Evolutionary conservation across 2,888 invertebrate genomes (phyloP).

Genomic region (Acronicta leporina): DNA sequence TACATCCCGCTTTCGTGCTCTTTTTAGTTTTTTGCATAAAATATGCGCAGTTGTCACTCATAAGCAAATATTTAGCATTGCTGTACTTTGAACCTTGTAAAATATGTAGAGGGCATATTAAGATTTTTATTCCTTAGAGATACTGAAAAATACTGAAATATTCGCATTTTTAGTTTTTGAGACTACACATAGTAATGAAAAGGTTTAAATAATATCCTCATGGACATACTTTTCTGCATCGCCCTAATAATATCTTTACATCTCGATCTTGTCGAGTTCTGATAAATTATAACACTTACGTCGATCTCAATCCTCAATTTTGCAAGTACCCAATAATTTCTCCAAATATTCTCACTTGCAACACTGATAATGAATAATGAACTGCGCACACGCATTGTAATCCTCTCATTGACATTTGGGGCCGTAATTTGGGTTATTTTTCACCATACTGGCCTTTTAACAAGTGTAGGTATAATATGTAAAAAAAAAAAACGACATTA

Average conservation of each 20-base stretch:
- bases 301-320: constrained; percentile 15
- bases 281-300: constrained; percentile 22
- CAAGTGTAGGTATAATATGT: constrained; percentile 23
- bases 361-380: constrained; percentile 53
- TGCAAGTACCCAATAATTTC: constrained; percentile 26
- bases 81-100: constrained; percentile 1
- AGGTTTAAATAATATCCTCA: neutral
- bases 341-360: constrained; percentile 31
- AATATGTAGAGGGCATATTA: too few species aligned
- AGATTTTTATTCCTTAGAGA: neutral
- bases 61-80: constrained; percentile 11
- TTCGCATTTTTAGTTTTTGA: neutral
- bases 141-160: neutral
- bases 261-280: constrained; percentile 1
- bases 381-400: constrained; percentile 53
- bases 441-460: constrained; percentile 50
- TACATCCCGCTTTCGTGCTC: constrained; percentile 5
- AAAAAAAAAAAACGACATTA: constrained; percentile 49
- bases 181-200: too few species aligned
- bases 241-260: neutral
- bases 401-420: constrained; percentile 61
- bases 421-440: constrained; percentile 54
- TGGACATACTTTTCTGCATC: neutral
- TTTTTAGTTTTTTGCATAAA: constrained; percentile 10
- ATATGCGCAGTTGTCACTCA: constrained; percentile 12